phyloP scores from a whole-genome alignment of 1,140 invertebrate species.

The Drosophila dunni region DNA sequence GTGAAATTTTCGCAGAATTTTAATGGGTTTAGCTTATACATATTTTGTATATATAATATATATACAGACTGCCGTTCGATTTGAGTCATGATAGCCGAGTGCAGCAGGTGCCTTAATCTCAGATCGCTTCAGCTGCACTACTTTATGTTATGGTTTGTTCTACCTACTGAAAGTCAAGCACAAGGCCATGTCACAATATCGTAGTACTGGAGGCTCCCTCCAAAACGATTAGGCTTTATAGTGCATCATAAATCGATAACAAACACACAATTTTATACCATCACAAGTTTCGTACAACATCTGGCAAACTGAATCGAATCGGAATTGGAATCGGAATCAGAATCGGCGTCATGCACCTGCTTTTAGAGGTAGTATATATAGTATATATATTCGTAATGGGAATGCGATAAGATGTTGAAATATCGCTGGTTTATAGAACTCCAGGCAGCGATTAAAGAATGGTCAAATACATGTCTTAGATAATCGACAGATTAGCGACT shows the following conservation, averaged over 20 bases:
- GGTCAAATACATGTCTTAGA: slow-evolving; percentile 15
- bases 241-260: slow-evolving; percentile 23
- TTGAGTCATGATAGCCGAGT: slow-evolving; percentile 8
- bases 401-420: slow-evolving; percentile 28
- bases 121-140: not conserved
- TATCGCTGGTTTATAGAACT: not conserved
- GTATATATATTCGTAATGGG: slow-evolving; percentile 19
- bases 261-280: slow-evolving; percentile 12
- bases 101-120: slow-evolving; percentile 12
- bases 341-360: slow-evolving; percentile 27
- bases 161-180: slow-evolving; percentile 50
- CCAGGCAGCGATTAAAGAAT: slow-evolving; percentile 22
- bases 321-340: not conserved
- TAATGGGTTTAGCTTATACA: slow-evolving; percentile 21
- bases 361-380: not conserved
- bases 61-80: slow-evolving; percentile 1
- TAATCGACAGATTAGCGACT: slow-evolving; percentile 33
- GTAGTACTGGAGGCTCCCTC: not conserved
- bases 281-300: slow-evolving; percentile 5
- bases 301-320: slow-evolving; percentile 9
- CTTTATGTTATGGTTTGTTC: not conserved
- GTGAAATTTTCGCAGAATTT: not conserved
- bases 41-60: not conserved
- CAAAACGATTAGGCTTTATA: slow-evolving; percentile 1
- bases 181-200: slow-evolving; percentile 39